Evolutionary conservation across 2,888 invertebrate species (phyloP), one percentile per base, ranked within the genome.

Genomic region (Hyalella azteca): DNA sequence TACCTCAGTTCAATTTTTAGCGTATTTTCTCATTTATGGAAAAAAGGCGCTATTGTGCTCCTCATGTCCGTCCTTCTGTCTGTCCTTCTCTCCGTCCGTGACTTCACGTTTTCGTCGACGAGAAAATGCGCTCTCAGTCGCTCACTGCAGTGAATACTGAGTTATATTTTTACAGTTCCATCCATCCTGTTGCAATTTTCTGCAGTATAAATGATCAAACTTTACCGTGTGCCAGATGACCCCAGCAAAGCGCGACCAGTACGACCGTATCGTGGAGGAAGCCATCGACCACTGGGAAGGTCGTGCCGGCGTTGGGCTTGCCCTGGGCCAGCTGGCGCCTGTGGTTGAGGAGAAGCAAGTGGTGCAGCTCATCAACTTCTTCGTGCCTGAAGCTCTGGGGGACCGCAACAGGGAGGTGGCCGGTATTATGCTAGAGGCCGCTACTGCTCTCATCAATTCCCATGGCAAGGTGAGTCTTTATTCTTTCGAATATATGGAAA

Each of bases 221-320:
- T 1, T 29, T 4, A 26, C 54, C 13, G 22, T 26, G 3, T 54
- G 22, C 86, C 87, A 92, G 90, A 90, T 94, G 90, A 93, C 95
- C 86, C 95, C 95, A 19, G 93, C 95, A 0, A 92, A 92, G 87
- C 89, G 95, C 85, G 98, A 99, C 89, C 93, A 94, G 87, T 96
- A 98, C 89, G 97, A 97, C 19, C 92, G 98, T 85, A 93, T 94
- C 87, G 90, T 95, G 50, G 93, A 93, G 86, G 93, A 93, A 85
- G 93, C 95, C 0, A 91, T 94, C 79, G 98, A 99, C 89, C 93
- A 93, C 86, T 98, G 96, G 96, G 93, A 93, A 84, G 93, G 94
- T 9, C 91, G 99, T 81, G 91, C 94, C 86, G 98, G 98, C 77
- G 93, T 94, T 36, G 98, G 95, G 11, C 90, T 95, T 84, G 94